Evolutionary conservation across 64 coral and sea anemone species (phyloP), one percentile per base, ranked within the genome.

Genomic region (Platygyra sinensis): DNA sequence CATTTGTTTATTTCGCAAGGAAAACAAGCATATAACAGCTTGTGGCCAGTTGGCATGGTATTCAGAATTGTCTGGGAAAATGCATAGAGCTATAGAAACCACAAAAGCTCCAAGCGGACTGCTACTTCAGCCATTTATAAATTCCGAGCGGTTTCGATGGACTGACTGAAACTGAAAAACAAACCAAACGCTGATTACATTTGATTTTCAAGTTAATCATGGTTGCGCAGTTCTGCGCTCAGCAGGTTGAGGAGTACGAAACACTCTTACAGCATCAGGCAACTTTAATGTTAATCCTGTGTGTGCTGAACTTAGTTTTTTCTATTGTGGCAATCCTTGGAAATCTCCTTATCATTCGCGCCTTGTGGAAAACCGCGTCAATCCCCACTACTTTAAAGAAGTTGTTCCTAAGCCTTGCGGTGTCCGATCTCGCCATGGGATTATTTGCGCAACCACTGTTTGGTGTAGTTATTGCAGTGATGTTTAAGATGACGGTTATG

Each of bases 391-490:
- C 65, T 25, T 69, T 69, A 10, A 69, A 27, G 65, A 69, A 5
- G 65, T 69, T 69, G 32, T 77, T 77, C 18, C 20, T 77, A 20
- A 72, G 67, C 5, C 54, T 87, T 30, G 84, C 84, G 30, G 32
- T 87, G 5, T 87, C 84, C 50, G 84, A 87, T 52, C 72, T 87
- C 27, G 67, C 64, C 0, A 60, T 87, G 11, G 84, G 64, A 30
- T 15, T 87, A 20, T 25, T 87, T 15, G 24, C 84, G 22, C 64
- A 87, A 25, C 67, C 67, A 27, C 55, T 33, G 2, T 73, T 25
- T 27, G 65, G 65, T 69, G 65, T 69, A 25, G 24, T 69, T 6
- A 8, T 25, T 27, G 65, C 65, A 10, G 25, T 27, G 65, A 69
- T 69, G 24, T n/a, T 69, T 10, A 69, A 69, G 22, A 69, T 69